Evolutionary conservation across 1,140 invertebrate species (phyloP).

Genomic region (Riptortus pedestris): DNA sequence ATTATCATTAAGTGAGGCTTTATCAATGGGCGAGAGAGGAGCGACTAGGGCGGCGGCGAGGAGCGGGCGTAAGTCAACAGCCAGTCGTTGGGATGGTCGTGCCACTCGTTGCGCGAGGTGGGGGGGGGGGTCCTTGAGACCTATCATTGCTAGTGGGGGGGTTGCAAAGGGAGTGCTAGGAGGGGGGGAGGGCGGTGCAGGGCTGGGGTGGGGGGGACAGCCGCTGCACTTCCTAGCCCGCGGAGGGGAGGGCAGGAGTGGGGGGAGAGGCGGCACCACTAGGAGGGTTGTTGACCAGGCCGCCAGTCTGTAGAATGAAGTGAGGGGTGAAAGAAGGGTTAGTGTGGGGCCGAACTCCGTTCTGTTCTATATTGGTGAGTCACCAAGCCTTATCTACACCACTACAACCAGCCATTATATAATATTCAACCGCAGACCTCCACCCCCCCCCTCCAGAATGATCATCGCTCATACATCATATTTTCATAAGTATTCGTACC

Average conservation of each 20-base stretch:
- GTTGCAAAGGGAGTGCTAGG: no score
- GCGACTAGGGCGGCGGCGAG: no score
- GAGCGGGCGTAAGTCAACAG: no score
- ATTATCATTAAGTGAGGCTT: no score
- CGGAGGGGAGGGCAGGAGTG: not conserved
- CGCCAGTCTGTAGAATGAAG: constrained; percentile 7
- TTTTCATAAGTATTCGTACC: no score
- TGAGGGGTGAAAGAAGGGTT: constrained; percentile 1
- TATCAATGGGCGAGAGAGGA: no score
- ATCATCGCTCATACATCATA: no score
- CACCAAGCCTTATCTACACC: constrained; percentile 6
- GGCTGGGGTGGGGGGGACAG: not conserved
- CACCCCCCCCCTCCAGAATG: no score
- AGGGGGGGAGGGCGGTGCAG: not conserved
- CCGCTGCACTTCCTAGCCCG: not conserved
- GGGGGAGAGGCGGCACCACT: constrained; percentile 1
- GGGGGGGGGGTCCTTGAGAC: no score
- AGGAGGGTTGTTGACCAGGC: constrained; percentile 3
- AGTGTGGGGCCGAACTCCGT: not conserved
- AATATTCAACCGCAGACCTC: not conserved
- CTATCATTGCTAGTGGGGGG: no score
- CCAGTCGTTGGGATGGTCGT: no score
- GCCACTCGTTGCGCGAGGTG: no score
- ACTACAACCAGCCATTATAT: not conserved
- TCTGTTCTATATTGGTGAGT: constrained; percentile 6